Conservation (phyloP, 2,888 invertebrate species). For the Leucozona laternaria region DNA sequence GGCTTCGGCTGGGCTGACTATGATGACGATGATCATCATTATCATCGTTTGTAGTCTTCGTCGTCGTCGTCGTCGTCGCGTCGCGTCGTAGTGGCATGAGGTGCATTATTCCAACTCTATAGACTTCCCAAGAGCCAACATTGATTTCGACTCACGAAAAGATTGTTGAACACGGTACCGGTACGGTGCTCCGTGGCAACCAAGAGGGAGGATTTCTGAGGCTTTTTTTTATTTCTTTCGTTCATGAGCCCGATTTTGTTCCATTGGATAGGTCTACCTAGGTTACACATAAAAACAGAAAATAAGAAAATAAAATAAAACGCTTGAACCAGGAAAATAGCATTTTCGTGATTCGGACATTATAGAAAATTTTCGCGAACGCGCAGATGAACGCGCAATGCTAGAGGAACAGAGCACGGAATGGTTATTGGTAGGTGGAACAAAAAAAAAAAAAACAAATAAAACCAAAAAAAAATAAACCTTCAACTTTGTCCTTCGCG, state of each 20-base stretch:
- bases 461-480: conserved; percentile 18
- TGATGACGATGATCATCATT: conserved; percentile 44
- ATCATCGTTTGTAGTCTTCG: conserved; percentile 30
- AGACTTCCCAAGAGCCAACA: conserved; percentile 54
- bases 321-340: conserved; percentile 73
- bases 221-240: conserved; percentile 15
- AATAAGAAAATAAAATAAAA: conserved; percentile 47
- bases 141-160: conserved; percentile 75
- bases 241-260: conserved; percentile 11
- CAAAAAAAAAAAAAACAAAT: conserved; percentile 15
- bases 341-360: conserved; percentile 75
- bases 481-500: conserved; percentile 58
- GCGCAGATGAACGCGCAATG: conserved; percentile 33
- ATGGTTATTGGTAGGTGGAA: conserved; percentile 62
- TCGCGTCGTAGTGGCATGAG: conserved; percentile 20
- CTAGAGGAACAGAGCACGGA: conserved; percentile 53
- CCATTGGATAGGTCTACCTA: conserved; percentile 39
- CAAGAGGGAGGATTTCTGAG: conserved; percentile 35
- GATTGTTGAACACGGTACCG: conserved; percentile 71
- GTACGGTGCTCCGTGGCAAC: conserved; percentile 26
- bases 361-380: conserved; percentile 72
- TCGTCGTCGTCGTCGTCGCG: no score
- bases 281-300: conserved; percentile 41
- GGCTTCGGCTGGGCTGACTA: conserved; percentile 27
- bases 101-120: conserved; percentile 40